phyloP scores from a whole-genome alignment of 2,888 invertebrate genomes.

The Hirtodrosophila alboralis region DNA sequence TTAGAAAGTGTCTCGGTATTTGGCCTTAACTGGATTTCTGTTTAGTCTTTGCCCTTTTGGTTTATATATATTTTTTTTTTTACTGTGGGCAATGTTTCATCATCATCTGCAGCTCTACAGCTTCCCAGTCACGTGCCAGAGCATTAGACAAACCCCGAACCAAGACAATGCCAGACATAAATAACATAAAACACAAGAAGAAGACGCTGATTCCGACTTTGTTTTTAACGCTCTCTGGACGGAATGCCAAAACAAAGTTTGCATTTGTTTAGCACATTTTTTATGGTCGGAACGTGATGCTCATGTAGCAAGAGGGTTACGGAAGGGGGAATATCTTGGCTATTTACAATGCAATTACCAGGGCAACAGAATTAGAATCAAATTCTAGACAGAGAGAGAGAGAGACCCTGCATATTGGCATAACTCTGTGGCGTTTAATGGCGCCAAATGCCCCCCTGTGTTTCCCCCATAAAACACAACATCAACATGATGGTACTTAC shows the following conservation, averaged over 20 bases:
- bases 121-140: conserved; percentile 59
- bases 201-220: conserved; percentile 33
- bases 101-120: conserved; percentile 13
- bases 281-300: conserved; percentile 73
- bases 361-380: not conserved
- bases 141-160: conserved; percentile 25
- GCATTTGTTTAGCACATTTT: conserved; percentile 65
- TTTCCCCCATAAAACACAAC: no score
- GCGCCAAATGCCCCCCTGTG: conserved; percentile 38
- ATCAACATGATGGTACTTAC: no score
- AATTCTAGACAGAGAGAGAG: no score
- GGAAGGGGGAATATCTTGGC: conserved; percentile 35
- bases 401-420: no score
- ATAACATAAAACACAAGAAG: conserved; percentile 37
- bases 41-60: conserved; percentile 21
- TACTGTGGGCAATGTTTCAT: conserved; percentile 50
- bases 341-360: conserved; percentile 43
- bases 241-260: conserved; percentile 35
- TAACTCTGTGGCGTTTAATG: conserved; percentile 30
- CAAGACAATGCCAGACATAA: conserved; percentile 27
- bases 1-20: conserved; percentile 49
- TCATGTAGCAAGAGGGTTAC: conserved; percentile 34
- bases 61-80: no score
- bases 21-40: conserved; percentile 25
- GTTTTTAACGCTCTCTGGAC: conserved; percentile 30